phyloP scores from a whole-genome alignment of 2,888 invertebrate species.

The Fabriciana adippe region DNA sequence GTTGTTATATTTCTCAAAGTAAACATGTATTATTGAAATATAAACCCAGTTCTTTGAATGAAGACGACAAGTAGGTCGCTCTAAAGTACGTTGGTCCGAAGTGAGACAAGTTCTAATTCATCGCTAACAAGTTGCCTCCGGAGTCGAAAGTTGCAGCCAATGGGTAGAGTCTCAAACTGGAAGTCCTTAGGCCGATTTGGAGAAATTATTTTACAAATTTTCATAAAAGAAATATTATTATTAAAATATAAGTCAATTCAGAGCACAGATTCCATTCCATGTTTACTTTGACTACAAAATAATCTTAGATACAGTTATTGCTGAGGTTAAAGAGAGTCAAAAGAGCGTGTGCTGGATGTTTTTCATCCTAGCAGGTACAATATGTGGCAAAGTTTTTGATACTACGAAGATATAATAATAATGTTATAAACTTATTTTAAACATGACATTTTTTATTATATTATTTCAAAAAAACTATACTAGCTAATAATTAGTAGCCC shows the following conservation, averaged over 20 bases:
- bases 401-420: too few species aligned
- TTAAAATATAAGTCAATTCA: conserved; percentile 17
- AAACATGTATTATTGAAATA: neutral
- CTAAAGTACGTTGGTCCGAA: conserved; percentile 12
- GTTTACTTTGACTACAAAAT: too few species aligned
- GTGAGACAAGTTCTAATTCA: conserved; percentile 28
- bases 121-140: conserved; percentile 29
- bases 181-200: conserved; percentile 22
- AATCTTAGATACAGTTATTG: too few species aligned
- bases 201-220: conserved; percentile 1
- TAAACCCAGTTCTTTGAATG: neutral
- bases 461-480: too few species aligned
- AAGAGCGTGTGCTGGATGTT: too few species aligned
- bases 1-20: too few species aligned
- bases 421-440: too few species aligned
- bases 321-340: too few species aligned
- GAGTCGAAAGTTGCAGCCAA: conserved; percentile 19
- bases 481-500: too few species aligned
- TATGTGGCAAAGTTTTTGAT: too few species aligned
- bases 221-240: conserved; percentile 11
- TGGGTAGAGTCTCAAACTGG: conserved; percentile 22
- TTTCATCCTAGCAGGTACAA: too few species aligned
- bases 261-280: neutral
- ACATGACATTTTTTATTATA: too few species aligned
- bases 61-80: neutral